A percentile compares a stretch with the other conserved stretches of the same genome.
These are phyloP conservation scores for Eupithecia centaureata DNA, from an alignment of 2,888 invertebrate species.

Conservation along the genomic window DNA sequence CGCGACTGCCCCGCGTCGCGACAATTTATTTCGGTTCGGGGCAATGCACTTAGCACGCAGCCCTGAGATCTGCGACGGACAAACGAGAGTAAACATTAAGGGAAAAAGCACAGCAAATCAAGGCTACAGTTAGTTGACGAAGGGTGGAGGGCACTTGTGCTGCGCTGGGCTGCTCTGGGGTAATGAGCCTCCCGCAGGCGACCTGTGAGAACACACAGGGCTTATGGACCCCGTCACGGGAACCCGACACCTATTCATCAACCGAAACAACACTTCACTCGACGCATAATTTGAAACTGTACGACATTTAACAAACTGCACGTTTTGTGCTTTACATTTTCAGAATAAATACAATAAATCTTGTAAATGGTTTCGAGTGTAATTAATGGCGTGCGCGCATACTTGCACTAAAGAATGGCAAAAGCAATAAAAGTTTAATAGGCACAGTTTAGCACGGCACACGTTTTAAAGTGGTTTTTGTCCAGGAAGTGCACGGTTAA, in stretches of 20 bases:
- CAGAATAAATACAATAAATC: constrained; percentile 75
- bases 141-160: constrained; percentile 50
- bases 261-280: constrained; percentile 33
- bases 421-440: constrained; percentile 76
- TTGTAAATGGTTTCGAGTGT: constrained; percentile 73
- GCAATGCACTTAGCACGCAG: constrained; percentile 81
- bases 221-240: constrained; percentile 36
- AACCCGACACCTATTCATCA: constrained; percentile 40
- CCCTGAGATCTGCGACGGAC: constrained; percentile 73
- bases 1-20: constrained; percentile 71
- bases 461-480: constrained; percentile 63
- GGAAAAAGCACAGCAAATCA: constrained; percentile 63
- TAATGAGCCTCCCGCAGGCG: constrained; percentile 32
- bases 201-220: constrained; percentile 34
- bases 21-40: constrained; percentile 83
- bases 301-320: constrained; percentile 49
- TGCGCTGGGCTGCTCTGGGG: constrained; percentile 35
- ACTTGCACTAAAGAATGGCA: constrained; percentile 74
- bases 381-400: constrained; percentile 76
- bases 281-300: constrained; percentile 42
- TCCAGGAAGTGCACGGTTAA: constrained; percentile 60
- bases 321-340: constrained; percentile 61
- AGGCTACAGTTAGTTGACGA: constrained; percentile 67
- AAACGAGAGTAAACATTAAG: constrained; percentile 71
- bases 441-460: constrained; percentile 61